Conservation (phyloP, 1,140 invertebrate species). For the Bacillus rossius region DNA sequence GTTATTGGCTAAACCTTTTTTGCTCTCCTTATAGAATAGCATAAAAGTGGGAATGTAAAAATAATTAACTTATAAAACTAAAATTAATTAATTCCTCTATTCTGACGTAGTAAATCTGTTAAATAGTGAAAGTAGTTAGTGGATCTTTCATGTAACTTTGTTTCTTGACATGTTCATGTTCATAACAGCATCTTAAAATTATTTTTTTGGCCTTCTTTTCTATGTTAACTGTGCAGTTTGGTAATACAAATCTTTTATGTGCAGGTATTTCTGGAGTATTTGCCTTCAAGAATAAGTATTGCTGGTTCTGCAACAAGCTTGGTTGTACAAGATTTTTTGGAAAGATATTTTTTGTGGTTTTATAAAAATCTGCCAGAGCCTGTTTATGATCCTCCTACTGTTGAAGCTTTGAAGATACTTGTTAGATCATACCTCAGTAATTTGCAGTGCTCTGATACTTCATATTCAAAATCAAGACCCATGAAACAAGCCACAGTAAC, state of each 20-base stretch:
- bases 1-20: no score
- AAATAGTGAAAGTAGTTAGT: no score
- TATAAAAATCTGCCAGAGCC: constrained; percentile 31
- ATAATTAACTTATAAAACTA: no score
- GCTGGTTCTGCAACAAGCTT: constrained; percentile 46
- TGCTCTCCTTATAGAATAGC: no score
- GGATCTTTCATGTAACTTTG: no score
- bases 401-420: constrained; percentile 49
- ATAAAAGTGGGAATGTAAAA: no score
- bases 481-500: not conserved
- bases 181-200: no score
- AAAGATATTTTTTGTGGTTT: constrained; percentile 40
- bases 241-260: not conserved
- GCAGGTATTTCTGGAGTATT: constrained; percentile 50
- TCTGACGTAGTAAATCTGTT: no score
- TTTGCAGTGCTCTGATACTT: constrained; percentile 31
- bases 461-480: not conserved
- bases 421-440: constrained; percentile 50
- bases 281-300: constrained; percentile 50
- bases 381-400: constrained; percentile 41
- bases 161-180: no score
- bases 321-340: constrained; percentile 43
- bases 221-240: no score
- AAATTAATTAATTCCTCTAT: no score
- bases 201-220: no score